A percentile compares a stretch with the other conserved stretches of the same genome.
phyloP scores from a whole-genome alignment of 2,113 vertebrate genomes.

The Scolopax mira region DNA sequence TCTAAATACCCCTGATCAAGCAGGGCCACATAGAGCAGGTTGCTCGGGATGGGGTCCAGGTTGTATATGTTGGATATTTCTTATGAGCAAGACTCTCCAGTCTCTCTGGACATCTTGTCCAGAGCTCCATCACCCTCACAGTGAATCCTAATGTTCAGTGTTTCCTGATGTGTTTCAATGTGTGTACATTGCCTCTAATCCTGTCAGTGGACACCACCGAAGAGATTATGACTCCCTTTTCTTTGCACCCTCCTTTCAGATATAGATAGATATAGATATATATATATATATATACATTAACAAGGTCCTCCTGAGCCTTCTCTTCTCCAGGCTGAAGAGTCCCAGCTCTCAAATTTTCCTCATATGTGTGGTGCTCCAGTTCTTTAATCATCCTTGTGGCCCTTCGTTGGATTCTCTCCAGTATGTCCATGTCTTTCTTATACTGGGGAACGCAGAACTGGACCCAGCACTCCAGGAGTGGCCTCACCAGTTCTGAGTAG shows the following conservation, averaged over 20 bases:
- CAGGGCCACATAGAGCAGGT: neutral
- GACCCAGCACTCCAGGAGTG: neutral
- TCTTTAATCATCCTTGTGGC: neutral
- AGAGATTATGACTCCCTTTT: neutral
- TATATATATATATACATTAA: neutral
- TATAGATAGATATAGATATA: neutral
- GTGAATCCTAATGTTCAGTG: neutral
- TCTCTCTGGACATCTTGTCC: neutral
- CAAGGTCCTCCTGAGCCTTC: neutral
- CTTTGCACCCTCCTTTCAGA: neutral
- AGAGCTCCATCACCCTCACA: neutral
- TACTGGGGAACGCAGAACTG: neutral
- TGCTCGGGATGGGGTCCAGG: neutral
- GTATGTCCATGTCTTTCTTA: neutral
- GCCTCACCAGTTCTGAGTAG: neutral
- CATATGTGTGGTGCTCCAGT: no score
- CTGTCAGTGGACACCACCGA: neutral
- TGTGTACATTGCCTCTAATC: neutral
- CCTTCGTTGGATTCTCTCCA: neutral
- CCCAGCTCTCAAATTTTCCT: neutral
- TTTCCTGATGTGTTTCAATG: neutral
- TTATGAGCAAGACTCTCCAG: neutral
- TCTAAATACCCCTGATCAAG: neutral
- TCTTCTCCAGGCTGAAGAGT: neutral
- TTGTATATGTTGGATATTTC: neutral